These are phyloP conservation scores for Siderastrea siderea DNA, from an alignment of 92 coral and sea anemone species.

Conservation along the genomic window DNA sequence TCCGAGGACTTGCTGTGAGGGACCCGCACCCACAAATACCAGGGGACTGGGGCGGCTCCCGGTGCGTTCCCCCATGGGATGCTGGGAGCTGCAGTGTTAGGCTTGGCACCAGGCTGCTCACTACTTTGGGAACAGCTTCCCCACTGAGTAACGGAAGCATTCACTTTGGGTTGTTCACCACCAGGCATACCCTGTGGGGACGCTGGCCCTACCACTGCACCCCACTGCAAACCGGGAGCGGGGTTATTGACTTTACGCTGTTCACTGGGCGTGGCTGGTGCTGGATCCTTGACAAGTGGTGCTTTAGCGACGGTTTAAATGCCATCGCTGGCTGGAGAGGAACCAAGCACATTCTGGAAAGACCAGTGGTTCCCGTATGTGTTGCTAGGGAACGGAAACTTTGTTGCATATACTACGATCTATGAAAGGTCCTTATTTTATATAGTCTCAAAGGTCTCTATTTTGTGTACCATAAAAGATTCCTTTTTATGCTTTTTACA, in stretches of 20 bases:
- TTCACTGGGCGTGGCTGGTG: conserved; percentile 33
- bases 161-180: conserved; percentile 20
- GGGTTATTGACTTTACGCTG: conserved; percentile 26
- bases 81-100: conserved; percentile 59
- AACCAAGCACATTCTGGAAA: conserved; percentile 59
- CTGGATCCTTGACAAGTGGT: conserved; percentile 24
- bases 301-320: conserved; percentile 42
- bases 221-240: conserved; percentile 51
- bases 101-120: conserved; percentile 67
- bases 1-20: conserved; percentile 69
- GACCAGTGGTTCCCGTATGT: conserved; percentile 85
- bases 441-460: too few relatives aligned
- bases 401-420: too few relatives aligned
- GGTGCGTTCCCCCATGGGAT: conserved; percentile 81
- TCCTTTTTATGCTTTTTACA: too few relatives aligned
- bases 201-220: conserved; percentile 20
- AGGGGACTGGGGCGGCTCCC: conserved; percentile 72
- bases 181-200: conserved; percentile 13
- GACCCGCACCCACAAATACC: conserved; percentile 90
- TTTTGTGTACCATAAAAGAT: too few relatives aligned
- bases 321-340: conserved; percentile 22
- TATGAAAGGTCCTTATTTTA: too few relatives aligned
- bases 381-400: conserved; percentile 79
- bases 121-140: conserved; percentile 25
- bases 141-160: conserved; percentile 29